Base-by-base conservation (phyloP, 2,888 invertebrate species). In the Nemapogon koenigi region DNA sequence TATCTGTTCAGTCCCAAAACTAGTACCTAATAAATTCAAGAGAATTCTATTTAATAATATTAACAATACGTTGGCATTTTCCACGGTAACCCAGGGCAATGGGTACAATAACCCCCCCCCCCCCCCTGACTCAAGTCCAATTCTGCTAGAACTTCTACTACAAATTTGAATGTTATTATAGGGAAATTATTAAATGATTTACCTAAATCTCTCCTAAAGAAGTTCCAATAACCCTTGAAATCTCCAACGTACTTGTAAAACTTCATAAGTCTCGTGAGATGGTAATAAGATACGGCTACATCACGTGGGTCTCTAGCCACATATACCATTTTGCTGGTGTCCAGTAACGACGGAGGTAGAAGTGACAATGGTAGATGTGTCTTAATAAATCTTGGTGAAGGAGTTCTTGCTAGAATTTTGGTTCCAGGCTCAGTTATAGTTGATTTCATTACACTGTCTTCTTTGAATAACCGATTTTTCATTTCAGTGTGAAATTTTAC, bases 261-360 rank as follows among this genome's bases (percentile, higher is more conserved):
- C 35, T 68, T 68, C 41, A 83, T 73, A 10, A 83, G 57, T 29
- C 82, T 72, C 51, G 86, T 84, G 31, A 89, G 79, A 53, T 90
- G 84, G 54, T 85, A 92, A 55, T 80, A 88, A 0, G 91, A 92
- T 0, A 91, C 87, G 1, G 84, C 85, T 0, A 89, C 88, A 57
- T 92, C 91, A 61, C 89, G 88, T 0, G 91, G 90, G 65, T 92
- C 89, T 40, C 92, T 78, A 0, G 88, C 87, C 1, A 92, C 84
- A 52, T 91, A 91, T 35, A 92, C 81, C 2, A 90, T 72, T 84
- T 88, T 59, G 18, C 73, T 53, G 52, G 57, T 49, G 11, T 81
- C 68, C 38, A 85, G 57, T 22, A 86, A 63, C 51, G 81, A 78
- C 6, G 82, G 82, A 10, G 89, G 89, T 19, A 91, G 56, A 7